Evolutionary conservation across 2,113 vertebrate genomes (phyloP).

Genomic region (Pterocles gutturalis): DNA sequence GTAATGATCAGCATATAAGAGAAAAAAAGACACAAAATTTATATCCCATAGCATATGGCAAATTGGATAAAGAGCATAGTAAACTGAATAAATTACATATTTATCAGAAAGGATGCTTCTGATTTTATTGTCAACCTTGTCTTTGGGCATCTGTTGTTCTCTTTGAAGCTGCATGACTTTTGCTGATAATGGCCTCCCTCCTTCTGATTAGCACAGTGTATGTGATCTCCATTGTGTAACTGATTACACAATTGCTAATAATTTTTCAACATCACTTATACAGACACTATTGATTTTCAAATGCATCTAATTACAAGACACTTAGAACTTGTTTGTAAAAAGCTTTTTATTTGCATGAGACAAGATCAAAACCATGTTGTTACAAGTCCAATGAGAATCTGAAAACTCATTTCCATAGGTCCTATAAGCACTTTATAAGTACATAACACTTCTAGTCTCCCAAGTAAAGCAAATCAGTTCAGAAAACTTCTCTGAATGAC

Average conservation of each 20-base stretch:
- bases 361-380: neutral
- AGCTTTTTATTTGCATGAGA: neutral
- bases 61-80: constrained; percentile 15
- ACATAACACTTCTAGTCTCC: neutral
- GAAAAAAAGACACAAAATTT: neutral
- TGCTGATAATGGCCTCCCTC: neutral
- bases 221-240: neutral
- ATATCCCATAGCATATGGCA: constrained; percentile 37
- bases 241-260: neutral
- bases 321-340: neutral
- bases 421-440: rapidly evolving
- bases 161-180: neutral
- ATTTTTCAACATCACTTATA: neutral
- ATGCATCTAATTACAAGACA: neutral
- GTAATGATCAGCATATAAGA: neutral
- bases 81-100: constrained; percentile 25
- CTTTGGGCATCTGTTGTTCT: constrained; percentile 13
- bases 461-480: neutral
- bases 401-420: neutral
- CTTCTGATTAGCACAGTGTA: neutral
- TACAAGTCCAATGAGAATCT: neutral
- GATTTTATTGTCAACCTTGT: constrained; percentile 28
- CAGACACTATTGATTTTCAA: neutral
- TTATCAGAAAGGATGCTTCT: neutral
- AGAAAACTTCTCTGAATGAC: neutral